Base-by-base conservation (phyloP, 2,888 invertebrate species). In the Mystacides longicornis region DNA sequence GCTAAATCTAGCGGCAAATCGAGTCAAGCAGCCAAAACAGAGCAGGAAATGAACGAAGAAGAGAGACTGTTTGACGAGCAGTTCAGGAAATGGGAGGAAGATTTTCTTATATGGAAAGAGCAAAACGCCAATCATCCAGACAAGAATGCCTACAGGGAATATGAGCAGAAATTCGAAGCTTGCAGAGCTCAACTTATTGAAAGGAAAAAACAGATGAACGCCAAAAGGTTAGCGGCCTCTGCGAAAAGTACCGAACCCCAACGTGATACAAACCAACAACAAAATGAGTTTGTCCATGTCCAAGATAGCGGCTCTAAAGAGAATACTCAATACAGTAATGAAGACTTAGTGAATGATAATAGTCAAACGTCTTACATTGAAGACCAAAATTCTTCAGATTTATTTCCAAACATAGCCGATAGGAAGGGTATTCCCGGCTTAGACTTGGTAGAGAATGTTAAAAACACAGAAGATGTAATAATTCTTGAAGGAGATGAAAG, bases 51-150 rank as follows among this genome's bases (percentile, higher is more conserved):
- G 16, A 54, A 54, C n/a, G 77, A 76, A 62, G 89, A 91, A 64
- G 92, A 93, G 70, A 85, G 84, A 68, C 84, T 86, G 57, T 95
- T 95, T 72, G 90, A 92, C 67, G 83, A 86, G 59, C 90, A 94
- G 69, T 94, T 94, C 68, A 81, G 84, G 65, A 86, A 90, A 66
- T 95, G 94, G 94, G 93, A 93, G 71, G 82, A 88, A 63, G 90
- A 94, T 69, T 94, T 93, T 69, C 85, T 88, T 65, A 87, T 87
- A 64, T 95, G 95, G 95, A 90, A 89, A 68, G 82, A 84, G 60
- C 89, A 93, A 66, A 95, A 95, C 74, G 86, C 85, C 31, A 89
- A 91, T 70, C 93, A 94, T 74, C 94, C 94, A 0, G 93, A 94
- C 69, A 89, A 87, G 70, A 84, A 85, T 71, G 88, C 89, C 63